phyloP scores from a whole-genome alignment of 2,113 vertebrate genomes.

The Cyprinodon variegatus region DNA sequence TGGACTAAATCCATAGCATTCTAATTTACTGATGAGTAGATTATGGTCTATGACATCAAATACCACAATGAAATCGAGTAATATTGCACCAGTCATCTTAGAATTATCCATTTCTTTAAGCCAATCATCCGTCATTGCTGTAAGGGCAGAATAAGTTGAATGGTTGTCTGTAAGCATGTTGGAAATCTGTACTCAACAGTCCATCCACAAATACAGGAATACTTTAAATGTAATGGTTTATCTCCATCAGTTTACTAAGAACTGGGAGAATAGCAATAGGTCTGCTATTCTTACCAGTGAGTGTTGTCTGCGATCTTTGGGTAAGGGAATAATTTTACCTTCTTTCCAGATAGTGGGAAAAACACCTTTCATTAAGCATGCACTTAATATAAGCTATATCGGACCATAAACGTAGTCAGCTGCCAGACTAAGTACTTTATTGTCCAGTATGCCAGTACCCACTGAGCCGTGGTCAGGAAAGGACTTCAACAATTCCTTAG shows the following conservation, averaged over 20 bases:
- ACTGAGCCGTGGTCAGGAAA: slow-evolving; percentile 4
- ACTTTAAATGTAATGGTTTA: background rate
- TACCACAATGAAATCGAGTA: no score
- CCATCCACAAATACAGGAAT: no score
- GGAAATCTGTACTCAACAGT: background rate
- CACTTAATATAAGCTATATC: background rate
- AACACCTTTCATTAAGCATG: slow-evolving; percentile 6
- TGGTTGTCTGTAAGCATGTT: slow-evolving; percentile 4
- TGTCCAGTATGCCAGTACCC: slow-evolving; percentile 1
- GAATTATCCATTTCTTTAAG: background rate
- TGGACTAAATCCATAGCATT: background rate
- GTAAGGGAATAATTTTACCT: no score
- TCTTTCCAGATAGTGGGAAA: background rate
- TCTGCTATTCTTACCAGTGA: background rate
- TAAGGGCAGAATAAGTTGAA: background rate
- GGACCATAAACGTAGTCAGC: background rate
- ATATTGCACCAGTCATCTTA: no score
- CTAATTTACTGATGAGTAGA: background rate
- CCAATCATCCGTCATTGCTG: background rate
- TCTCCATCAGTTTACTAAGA: slow-evolving; percentile 5
- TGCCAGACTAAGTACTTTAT: background rate
- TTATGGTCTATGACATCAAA: background rate
- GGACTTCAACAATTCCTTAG: slow-evolving; percentile 1
- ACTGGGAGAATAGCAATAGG: slow-evolving; percentile 2
- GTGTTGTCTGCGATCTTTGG: background rate